Evolutionary conservation across 2,888 invertebrate genomes (phyloP), one percentile per base, ranked within the genome.

Genomic region (Stenoptilia bipunctidactyla): DNA sequence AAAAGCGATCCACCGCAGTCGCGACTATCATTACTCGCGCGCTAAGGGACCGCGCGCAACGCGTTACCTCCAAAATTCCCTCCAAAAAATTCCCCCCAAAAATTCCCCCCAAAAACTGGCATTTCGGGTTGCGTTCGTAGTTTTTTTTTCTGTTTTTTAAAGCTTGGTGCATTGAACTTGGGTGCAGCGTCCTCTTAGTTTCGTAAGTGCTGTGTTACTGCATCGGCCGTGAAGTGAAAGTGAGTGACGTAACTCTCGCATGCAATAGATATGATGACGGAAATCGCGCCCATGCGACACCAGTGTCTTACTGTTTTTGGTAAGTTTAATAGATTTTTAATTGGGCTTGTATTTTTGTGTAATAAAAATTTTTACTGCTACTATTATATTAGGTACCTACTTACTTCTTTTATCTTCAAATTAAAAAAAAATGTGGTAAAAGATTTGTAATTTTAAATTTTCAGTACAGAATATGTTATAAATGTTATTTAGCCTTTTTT

Each of bases 201-300:
- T 68, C 69, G 66, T 34, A 71, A 72, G 72, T 68, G 55, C 66
- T 67, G 68, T 75, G 72, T 68, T 68, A 63, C 64, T 60, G 62
- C 61, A 61, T 44, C 50, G 39, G n/a, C n/a, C 40, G 61, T 55
- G 58, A 57, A 76, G 80, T 80, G 82, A 82, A 82, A 82, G 82
- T 80, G 76, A 52, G 68, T 80, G 77, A 79, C 80, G 80, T 72
- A 80, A 79, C 51, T 58, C 53, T 74, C 74, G 72, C 71, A 73
- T 76, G 76, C 71, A 68, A 70, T 52, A 51, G 61, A 54, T 43
- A 56, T 58, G 64, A 77, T 80, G 80, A 71, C 79, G 70, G 70
- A 74, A 73, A 64, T 66, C 54, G 58, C 57, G 58, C 66, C 61
- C 52, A 63, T 74, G 55, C 69, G 74, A 69, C 75, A 71, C 61